These are phyloP conservation scores for Nyctibius bracteatus DNA, from an alignment of 2,113 vertebrate genomes.

Conservation along the genomic window DNA sequence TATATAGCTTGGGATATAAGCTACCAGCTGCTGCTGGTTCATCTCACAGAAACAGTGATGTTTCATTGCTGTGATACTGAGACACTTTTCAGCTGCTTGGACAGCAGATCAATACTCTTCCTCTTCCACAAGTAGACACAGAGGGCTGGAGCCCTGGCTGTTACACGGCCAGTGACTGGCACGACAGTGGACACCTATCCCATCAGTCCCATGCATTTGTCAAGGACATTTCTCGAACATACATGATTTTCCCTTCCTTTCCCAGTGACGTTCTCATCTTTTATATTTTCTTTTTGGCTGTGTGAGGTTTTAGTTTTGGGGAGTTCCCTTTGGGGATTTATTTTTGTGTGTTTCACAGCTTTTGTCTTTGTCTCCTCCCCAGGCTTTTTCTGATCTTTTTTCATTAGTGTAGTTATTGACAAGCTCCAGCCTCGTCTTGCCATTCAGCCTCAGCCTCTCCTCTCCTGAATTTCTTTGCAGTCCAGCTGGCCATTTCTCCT, in stretches of 20 bases:
- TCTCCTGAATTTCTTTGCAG: neutral
- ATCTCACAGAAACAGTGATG: neutral
- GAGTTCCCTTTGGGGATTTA: neutral
- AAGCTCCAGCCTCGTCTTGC: neutral
- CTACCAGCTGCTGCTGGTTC: neutral
- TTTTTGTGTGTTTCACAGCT: neutral
- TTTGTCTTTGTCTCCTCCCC: neutral
- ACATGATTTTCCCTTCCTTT: neutral
- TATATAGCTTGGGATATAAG: neutral
- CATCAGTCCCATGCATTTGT: accelerated
- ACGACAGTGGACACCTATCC: neutral
- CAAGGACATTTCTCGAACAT: neutral
- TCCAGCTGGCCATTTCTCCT: neutral
- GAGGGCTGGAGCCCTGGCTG: neutral
- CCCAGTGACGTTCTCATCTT: accelerated
- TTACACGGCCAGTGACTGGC: accelerated
- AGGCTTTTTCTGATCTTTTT: neutral
- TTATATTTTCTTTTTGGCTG: neutral
- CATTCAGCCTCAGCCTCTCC: neutral
- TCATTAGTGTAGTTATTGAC: neutral
- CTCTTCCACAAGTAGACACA: neutral
- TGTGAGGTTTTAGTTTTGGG: neutral
- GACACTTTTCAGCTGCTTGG: neutral
- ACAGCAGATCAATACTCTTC: neutral
- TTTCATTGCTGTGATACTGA: neutral